Evolutionary conservation across 2,797 vertebrate species (phyloP).

Genomic region (Cygnus olor): DNA sequence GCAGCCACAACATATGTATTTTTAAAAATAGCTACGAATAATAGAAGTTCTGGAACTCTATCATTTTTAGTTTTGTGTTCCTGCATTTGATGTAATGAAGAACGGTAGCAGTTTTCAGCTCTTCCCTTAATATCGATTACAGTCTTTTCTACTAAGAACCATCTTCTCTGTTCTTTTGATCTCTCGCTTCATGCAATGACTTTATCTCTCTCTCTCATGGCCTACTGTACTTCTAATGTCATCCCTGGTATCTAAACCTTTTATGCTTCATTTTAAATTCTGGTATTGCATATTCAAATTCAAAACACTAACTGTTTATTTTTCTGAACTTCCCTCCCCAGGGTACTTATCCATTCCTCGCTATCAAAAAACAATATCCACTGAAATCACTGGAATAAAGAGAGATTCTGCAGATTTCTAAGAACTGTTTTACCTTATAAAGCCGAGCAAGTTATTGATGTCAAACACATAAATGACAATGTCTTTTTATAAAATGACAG

Average conservation of each 20-base stretch:
- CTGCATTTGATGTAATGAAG: neutral
- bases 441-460: neutral
- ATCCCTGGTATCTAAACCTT: neutral
- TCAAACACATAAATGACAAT: neutral
- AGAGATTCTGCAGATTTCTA: neutral
- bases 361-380: neutral
- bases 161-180: neutral
- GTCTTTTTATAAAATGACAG: neutral
- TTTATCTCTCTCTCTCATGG: neutral
- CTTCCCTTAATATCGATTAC: neutral
- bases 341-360: neutral
- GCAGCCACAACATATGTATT: neutral
- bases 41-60: neutral
- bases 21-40: neutral
- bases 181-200: neutral
- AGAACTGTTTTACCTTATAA: neutral
- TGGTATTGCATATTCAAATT: neutral
- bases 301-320: neutral
- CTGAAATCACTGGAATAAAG: neutral
- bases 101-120: neutral
- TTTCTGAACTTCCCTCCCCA: neutral
- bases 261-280: slow-evolving; percentile 16
- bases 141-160: neutral
- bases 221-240: neutral
- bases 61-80: neutral